A percentile compares a stretch with the other conserved stretches of the same genome.
Conservation (phyloP, 2,888 invertebrate species). For the Punctoribates punctum region DNA sequence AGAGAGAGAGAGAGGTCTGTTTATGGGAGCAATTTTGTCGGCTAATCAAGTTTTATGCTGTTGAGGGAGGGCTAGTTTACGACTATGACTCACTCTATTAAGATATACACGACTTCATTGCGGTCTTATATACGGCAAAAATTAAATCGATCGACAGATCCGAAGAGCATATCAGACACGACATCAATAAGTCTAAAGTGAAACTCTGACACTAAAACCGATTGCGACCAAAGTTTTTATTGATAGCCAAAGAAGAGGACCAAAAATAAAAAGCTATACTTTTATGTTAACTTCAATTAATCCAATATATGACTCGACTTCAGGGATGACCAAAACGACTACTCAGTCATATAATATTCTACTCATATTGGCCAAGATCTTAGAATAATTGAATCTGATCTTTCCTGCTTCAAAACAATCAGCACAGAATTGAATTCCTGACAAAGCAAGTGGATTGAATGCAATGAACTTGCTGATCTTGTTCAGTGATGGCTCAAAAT, state of each 20-base stretch:
- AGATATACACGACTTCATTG: slow-evolving; percentile 21
- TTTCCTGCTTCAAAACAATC: too few relatives aligned
- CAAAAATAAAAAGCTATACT: background rate
- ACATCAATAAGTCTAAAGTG: background rate
- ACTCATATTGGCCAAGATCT: too few relatives aligned
- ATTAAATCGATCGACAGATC: slow-evolving; percentile 1
- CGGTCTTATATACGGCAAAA: slow-evolving; percentile 14
- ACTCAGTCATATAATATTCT: too few relatives aligned
- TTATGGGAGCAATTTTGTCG: slow-evolving; percentile 23
- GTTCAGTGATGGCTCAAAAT: too few relatives aligned
- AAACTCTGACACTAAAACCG: background rate
- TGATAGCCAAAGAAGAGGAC: background rate
- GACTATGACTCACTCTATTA: slow-evolving; percentile 29
- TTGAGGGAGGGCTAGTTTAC: slow-evolving; percentile 18
- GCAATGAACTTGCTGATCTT: too few relatives aligned
- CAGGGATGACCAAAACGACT: too few relatives aligned
- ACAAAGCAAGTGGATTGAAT: too few relatives aligned
- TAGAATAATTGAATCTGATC: too few relatives aligned
- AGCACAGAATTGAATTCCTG: too few relatives aligned
- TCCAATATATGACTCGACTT: too few relatives aligned
- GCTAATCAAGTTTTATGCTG: slow-evolving; percentile 27
- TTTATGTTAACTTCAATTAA: background rate
- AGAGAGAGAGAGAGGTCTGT: background rate
- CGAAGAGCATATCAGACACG: background rate
- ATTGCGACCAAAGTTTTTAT: background rate